A percentile compares a stretch with the other conserved stretches of the same genome.
Evolutionary conservation across 2,888 invertebrate genomes (phyloP).

Genomic region (Synanthedon myopaeformis): DNA sequence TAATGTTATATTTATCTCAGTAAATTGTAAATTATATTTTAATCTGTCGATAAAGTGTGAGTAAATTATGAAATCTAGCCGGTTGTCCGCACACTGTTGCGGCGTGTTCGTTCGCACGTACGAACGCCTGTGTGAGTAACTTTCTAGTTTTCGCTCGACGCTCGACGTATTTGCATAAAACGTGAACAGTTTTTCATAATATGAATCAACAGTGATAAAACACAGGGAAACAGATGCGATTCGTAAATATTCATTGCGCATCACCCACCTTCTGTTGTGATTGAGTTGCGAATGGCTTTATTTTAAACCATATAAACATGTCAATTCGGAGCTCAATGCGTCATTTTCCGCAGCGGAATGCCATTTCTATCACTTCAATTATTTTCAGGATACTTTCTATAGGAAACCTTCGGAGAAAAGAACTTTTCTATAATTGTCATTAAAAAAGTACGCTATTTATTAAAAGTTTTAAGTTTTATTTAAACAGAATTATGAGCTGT

Average conservation of each 20-base stretch:
- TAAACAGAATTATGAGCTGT: no score
- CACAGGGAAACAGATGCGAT: constrained; percentile 51
- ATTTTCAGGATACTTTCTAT: background rate
- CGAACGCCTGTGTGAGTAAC: constrained; percentile 47
- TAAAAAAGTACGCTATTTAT: no score
- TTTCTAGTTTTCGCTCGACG: constrained; percentile 69
- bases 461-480: no score
- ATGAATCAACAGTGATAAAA: constrained; percentile 21
- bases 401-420: background rate
- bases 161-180: constrained; percentile 62
- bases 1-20: constrained; percentile 1
- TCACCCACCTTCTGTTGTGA: constrained; percentile 27
- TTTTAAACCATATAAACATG: constrained; percentile 41
- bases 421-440: no score
- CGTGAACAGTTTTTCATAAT: constrained; percentile 69
- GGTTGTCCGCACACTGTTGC: constrained; percentile 22
- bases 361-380: background rate
- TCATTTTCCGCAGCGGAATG: background rate
- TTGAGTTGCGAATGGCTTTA: constrained; percentile 46
- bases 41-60: constrained; percentile 26
- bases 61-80: constrained; percentile 51
- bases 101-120: constrained; percentile 15
- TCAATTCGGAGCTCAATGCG: background rate
- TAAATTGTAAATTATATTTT: constrained; percentile 7
- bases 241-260: constrained; percentile 54